phyloP scores from a whole-genome alignment of 2,797 vertebrate species.

The Hydrolagus colliei region DNA sequence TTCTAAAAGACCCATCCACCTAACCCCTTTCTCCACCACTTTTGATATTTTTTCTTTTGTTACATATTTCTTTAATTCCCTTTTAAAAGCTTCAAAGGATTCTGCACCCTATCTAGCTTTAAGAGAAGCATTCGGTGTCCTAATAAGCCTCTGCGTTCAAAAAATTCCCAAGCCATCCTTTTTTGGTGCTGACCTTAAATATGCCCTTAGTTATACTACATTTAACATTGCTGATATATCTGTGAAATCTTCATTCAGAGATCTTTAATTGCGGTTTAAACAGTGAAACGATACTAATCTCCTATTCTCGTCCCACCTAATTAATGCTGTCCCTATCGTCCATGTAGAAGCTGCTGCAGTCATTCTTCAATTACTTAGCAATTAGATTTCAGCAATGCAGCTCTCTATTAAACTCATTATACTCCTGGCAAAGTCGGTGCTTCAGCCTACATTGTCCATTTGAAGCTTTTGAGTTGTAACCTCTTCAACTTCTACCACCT shows the following conservation, averaged over 20 bases:
- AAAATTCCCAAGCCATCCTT: too few relatives aligned
- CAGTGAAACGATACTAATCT: neutral
- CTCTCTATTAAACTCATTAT: neutral
- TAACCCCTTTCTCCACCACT: too few relatives aligned
- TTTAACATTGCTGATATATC: slow-evolving; percentile 3
- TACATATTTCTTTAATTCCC: too few relatives aligned
- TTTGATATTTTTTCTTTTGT: too few relatives aligned
- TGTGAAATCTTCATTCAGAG: neutral
- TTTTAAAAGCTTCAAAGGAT: too few relatives aligned
- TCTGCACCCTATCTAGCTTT: too few relatives aligned
- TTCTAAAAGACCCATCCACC: too few relatives aligned
- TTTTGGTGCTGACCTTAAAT: too few relatives aligned
- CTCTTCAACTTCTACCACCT: neutral
- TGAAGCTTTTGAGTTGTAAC: neutral
- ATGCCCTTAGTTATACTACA: neutral
- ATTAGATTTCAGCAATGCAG: slow-evolving; percentile 25
- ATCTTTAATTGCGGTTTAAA: slow-evolving; percentile 17
- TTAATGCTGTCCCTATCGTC: neutral
- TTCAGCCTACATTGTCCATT: neutral
- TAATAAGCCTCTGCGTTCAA: too few relatives aligned
- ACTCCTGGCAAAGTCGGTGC: neutral
- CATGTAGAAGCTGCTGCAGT: neutral
- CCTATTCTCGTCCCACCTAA: slow-evolving; percentile 15
- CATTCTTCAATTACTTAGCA: slow-evolving; percentile 18
- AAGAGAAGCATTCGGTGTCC: too few relatives aligned